Percentiles rank a stretch among this genome's conserved stretches.
phyloP scores from a whole-genome alignment of 1,140 invertebrate genomes.

The Heliothis virescens region DNA sequence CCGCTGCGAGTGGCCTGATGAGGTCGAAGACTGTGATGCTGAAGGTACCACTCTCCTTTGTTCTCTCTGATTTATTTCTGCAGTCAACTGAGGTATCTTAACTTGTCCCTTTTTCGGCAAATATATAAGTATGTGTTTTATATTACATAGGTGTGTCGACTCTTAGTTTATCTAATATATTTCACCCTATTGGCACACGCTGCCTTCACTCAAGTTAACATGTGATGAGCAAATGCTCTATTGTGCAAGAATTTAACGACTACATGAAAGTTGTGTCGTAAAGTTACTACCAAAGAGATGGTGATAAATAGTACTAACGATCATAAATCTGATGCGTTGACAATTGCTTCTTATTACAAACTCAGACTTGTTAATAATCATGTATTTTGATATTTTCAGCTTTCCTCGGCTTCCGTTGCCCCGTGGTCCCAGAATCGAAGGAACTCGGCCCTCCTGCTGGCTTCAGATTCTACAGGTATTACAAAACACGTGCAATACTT shows the following conservation, averaged over 20 bases:
- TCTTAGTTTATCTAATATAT: background rate
- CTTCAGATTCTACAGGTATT: conserved; percentile 78
- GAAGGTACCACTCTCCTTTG: conserved; percentile 86
- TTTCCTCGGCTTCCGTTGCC: conserved; percentile 81
- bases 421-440: conserved; percentile 69
- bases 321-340: background rate
- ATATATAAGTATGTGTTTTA: background rate
- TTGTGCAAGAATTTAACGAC: conserved; percentile 34
- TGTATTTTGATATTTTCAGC: conserved; percentile 63
- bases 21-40: conserved; percentile 91
- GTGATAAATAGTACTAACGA: background rate
- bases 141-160: too few relatives aligned
- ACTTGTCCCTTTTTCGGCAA: background rate
- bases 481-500: conserved; percentile 36
- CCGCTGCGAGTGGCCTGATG: conserved; percentile 95
- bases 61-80: too few relatives aligned
- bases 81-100: too few relatives aligned
- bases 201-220: background rate
- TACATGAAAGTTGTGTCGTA: conserved; percentile 30
- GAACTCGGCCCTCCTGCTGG: conserved; percentile 78
- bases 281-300: conserved; percentile 1
- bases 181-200: background rate
- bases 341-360: background rate
- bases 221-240: background rate
- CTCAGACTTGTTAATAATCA: background rate